These are phyloP conservation scores for Styela clava DNA, from an alignment of 23 tunicate species.

Conservation along the genomic window DNA sequence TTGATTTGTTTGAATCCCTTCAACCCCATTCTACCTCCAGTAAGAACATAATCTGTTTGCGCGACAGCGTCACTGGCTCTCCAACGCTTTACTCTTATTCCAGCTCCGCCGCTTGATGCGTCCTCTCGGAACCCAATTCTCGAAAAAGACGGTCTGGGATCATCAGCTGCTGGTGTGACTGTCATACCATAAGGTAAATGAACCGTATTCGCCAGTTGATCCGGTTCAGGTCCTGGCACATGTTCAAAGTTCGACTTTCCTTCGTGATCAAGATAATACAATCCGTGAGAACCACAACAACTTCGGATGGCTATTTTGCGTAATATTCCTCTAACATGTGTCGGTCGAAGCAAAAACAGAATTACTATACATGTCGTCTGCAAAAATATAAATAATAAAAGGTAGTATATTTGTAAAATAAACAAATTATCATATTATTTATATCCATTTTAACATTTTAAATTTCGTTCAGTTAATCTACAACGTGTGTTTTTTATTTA, in stretches of 20 bases:
- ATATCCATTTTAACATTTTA: too few species aligned
- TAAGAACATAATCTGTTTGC: slow-evolving; percentile 15
- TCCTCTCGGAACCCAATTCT: slow-evolving; percentile 26
- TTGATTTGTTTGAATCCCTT: slow-evolving; percentile 1
- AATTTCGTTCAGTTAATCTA: too few species aligned
- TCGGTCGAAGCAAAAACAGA: slow-evolving; percentile 7
- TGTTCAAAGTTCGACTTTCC: neutral
- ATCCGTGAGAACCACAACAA: slow-evolving; percentile 9
- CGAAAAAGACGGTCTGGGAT: neutral
- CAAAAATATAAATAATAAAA: neutral
- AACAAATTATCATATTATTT: neutral
- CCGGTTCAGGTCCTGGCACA: slow-evolving; percentile 2
- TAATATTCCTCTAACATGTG: slow-evolving; percentile 9
- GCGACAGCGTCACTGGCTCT: slow-evolving; percentile 23
- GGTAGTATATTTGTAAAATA: neutral
- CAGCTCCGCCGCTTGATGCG: neutral
- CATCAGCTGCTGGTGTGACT: neutral
- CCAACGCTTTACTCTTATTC: slow-evolving; percentile 14
- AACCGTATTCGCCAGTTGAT: neutral
- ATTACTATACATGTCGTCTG: neutral
- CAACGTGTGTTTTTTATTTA: too few species aligned
- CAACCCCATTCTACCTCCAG: slow-evolving; percentile 26
- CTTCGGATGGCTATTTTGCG: slow-evolving; percentile 7
- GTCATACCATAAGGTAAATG: slow-evolving; percentile 11
- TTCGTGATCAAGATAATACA: slow-evolving; percentile 32